A percentile compares a stretch with the other conserved stretches of the same genome.
phyloP scores from a whole-genome alignment of 2,797 vertebrate genomes.

The Falco novaeseelandiae region DNA sequence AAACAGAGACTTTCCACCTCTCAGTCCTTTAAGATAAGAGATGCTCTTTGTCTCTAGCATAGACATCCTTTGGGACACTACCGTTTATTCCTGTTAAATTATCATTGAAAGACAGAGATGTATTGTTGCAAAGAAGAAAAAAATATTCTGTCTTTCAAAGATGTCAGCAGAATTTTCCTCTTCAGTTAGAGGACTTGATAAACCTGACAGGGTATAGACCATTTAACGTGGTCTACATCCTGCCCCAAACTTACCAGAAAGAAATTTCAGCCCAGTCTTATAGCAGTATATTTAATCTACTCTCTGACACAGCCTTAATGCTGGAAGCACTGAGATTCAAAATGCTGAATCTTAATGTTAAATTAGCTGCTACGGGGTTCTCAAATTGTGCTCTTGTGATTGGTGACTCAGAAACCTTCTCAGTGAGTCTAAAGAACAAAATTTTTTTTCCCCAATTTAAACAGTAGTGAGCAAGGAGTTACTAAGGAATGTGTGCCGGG shows the following conservation, averaged over 20 bases:
- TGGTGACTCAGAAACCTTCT: slow-evolving; percentile 39
- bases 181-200: background rate
- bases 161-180: background rate
- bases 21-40: background rate
- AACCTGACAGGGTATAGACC: background rate
- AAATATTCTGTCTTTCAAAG: background rate
- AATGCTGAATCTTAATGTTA: background rate
- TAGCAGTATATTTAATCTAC: background rate
- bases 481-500: background rate
- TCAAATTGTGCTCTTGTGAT: background rate
- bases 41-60: background rate
- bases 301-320: background rate
- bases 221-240: background rate
- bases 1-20: background rate
- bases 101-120: background rate
- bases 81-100: background rate
- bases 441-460: background rate
- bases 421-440: background rate
- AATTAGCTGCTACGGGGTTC: background rate
- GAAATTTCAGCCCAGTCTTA: background rate
- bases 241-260: background rate
- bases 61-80: background rate
- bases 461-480: background rate
- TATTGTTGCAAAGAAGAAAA: background rate
- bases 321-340: background rate